Evolutionary conservation across 2,113 vertebrate species (phyloP).

Genomic region (Hypanus sabinus): DNA sequence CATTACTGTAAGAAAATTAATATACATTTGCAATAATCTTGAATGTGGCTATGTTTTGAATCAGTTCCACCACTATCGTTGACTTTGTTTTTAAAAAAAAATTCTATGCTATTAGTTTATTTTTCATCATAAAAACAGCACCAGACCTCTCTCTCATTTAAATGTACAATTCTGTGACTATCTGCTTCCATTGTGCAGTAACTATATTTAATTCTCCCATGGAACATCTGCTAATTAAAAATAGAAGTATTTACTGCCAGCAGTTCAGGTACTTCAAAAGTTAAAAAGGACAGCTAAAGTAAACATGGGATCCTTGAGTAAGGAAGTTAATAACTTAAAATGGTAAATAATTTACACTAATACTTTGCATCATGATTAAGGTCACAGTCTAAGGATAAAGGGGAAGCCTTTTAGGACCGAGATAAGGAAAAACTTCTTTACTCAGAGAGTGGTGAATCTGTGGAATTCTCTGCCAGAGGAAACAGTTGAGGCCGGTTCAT

Average conservation of each 20-base stretch:
- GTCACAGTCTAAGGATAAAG: too few species aligned
- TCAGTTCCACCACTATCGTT: not conserved
- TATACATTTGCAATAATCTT: not conserved
- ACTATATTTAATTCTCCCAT: not conserved
- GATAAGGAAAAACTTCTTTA: too few species aligned
- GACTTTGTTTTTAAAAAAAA: not conserved
- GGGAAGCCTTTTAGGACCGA: too few species aligned
- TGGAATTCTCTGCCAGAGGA: too few species aligned
- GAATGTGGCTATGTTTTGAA: not conserved
- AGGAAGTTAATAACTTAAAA: too few species aligned
- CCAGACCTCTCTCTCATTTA: not conserved
- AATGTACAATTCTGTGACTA: not conserved
- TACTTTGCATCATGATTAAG: too few species aligned
- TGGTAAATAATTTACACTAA: too few species aligned
- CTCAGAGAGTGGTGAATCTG: too few species aligned
- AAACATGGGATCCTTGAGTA: too few species aligned
- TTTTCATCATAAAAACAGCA: not conserved
- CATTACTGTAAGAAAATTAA: not conserved
- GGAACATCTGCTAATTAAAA: not conserved
- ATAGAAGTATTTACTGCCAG: not conserved
- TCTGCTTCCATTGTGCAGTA: not conserved
- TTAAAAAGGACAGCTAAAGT: too few species aligned
- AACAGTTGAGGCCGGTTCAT: too few species aligned
- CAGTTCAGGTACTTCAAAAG: not conserved
- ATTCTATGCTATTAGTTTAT: not conserved